A percentile compares a stretch with the other conserved stretches of the same genome.
Conservation (phyloP, 2,888 invertebrate species). For the Drosophila diplacantha region DNA sequence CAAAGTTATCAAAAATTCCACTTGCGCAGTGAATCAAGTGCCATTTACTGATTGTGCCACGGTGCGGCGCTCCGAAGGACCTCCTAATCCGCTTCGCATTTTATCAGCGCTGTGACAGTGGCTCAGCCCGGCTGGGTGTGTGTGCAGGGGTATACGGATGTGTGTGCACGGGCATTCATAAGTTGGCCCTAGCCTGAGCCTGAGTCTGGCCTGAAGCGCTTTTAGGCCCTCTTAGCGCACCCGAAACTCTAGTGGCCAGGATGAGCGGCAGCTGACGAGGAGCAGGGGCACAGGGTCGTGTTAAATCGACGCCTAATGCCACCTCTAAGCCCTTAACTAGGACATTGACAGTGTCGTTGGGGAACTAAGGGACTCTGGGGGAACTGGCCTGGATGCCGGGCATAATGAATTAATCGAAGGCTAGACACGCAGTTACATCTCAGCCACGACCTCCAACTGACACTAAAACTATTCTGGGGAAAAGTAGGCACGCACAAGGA, state of each 20-base stretch:
- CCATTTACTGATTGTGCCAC: constrained; percentile 70
- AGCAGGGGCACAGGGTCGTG: constrained; percentile 22
- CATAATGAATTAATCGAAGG: constrained; percentile 67
- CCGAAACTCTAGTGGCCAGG: constrained; percentile 41
- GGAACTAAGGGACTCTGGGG: not conserved
- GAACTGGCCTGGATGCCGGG: constrained; percentile 8
- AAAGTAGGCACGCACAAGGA: not conserved
- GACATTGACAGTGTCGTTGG: constrained; percentile 61
- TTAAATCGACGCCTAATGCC: constrained; percentile 69
- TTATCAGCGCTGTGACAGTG: constrained; percentile 70
- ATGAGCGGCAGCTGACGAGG: not conserved
- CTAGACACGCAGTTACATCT: constrained; percentile 51
- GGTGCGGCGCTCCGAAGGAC: constrained; percentile 35
- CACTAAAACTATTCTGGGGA: constrained; percentile 33
- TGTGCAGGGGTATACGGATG: constrained; percentile 13
- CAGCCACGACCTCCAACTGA: constrained; percentile 22
- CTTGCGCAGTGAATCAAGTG: constrained; percentile 73
- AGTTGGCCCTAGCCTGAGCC: constrained; percentile 53
- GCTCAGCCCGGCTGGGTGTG: constrained; percentile 31
- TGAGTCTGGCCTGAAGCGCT: constrained; percentile 55
- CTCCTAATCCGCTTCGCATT: constrained; percentile 72
- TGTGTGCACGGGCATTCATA: constrained; percentile 62
- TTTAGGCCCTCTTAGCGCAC: constrained; percentile 60
- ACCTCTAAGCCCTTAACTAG: constrained; percentile 69
- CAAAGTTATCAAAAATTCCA: constrained; percentile 73